Conservation (phyloP, 2,888 invertebrate genomes). For the Neoscelio sp. region DNA sequence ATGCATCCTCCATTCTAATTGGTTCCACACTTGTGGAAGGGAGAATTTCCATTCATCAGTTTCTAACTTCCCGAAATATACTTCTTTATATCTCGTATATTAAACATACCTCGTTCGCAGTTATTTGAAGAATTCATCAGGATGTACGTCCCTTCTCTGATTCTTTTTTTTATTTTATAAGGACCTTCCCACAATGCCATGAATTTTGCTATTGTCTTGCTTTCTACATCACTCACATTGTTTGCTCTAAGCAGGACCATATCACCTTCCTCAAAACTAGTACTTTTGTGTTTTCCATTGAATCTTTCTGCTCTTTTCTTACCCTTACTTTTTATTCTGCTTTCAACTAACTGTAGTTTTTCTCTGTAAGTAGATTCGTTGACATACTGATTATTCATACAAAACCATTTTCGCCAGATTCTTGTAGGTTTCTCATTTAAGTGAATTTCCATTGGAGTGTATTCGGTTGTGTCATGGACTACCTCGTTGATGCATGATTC, state of each 20-base stretch:
- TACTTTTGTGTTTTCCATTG: constrained; percentile 3
- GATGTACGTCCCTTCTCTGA: neutral
- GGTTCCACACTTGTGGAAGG: too few relatives aligned
- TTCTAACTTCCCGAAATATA: too few relatives aligned
- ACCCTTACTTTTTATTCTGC: constrained; percentile 1
- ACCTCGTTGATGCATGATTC: constrained; percentile 16
- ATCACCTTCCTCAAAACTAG: constrained; percentile 1
- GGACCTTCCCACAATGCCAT: constrained; percentile 51
- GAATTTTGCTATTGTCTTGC: constrained; percentile 40
- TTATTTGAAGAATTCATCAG: neutral
- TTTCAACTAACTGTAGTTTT: neutral
- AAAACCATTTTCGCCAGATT: constrained; percentile 2
- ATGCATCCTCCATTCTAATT: too few relatives aligned
- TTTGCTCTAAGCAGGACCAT: constrained; percentile 24
- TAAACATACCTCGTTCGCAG: neutral
- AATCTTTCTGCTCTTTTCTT: neutral
- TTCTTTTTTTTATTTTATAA: constrained; percentile 19
- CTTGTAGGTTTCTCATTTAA: neutral
- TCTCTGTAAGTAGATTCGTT: neutral
- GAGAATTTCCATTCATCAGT: too few relatives aligned
- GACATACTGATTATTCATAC: neutral
- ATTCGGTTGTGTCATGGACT: neutral
- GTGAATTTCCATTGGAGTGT: neutral
- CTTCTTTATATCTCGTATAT: neutral
- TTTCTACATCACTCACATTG: constrained; percentile 16